Percentiles rank a stretch among this genome's conserved stretches.
phyloP scores from a whole-genome alignment of 2,113 vertebrate genomes.

The Labeo catla region DNA sequence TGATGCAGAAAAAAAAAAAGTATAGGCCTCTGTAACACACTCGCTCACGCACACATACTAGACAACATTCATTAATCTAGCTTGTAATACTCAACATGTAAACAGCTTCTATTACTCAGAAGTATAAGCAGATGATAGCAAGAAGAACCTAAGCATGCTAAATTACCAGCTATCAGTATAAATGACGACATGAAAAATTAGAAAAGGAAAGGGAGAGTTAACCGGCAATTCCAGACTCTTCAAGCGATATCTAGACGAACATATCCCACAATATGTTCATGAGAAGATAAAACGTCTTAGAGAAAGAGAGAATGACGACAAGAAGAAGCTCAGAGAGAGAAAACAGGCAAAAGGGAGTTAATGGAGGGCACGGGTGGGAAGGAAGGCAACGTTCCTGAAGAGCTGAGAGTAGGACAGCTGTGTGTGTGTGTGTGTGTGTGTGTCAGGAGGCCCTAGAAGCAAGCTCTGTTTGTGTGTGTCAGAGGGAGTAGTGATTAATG shows the following conservation, averaged over 20 bases:
- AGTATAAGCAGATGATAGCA: conserved; percentile 6
- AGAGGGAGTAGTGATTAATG: conserved; percentile 75
- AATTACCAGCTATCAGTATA: conserved; percentile 38
- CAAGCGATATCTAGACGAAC: conserved; percentile 7
- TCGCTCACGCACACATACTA: conserved; percentile 58
- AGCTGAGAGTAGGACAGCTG: conserved; percentile 36
- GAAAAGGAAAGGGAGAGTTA: conserved; percentile 35
- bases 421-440: conserved; percentile 24
- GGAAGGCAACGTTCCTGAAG: conserved; percentile 26
- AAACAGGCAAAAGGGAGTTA: conserved; percentile 28
- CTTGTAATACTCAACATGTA: conserved; percentile 58
- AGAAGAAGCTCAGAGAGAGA: conserved; percentile 5
- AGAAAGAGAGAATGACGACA: neutral
- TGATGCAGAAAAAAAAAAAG: conserved; percentile 21
- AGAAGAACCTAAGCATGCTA: conserved; percentile 21
- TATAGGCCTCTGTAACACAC: conserved; percentile 48
- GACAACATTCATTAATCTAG: conserved; percentile 45
- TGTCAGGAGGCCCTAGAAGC: neutral
- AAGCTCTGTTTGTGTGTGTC: conserved; percentile 51
- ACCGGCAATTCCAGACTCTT: neutral
- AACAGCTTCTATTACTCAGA: conserved; percentile 28
- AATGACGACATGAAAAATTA: conserved; percentile 52
- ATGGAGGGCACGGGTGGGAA: conserved; percentile 19
- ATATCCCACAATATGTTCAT: neutral
- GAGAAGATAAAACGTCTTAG: conserved; percentile 28